Base-by-base conservation (phyloP, 2,888 invertebrate species). In the Andrena flavipes region DNA sequence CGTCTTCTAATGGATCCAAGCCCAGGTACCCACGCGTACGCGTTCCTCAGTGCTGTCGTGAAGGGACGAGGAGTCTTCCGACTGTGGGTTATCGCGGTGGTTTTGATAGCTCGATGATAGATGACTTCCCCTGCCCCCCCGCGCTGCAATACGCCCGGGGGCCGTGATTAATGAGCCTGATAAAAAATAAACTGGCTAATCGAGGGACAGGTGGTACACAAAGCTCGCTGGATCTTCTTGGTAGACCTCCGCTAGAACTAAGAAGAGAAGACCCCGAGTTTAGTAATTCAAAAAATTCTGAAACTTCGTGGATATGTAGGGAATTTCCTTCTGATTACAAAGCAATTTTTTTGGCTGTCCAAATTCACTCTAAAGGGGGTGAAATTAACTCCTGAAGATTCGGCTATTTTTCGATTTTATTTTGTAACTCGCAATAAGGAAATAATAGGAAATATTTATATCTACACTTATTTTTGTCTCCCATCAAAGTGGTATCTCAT, bases 101-200 rank as follows among this genome's bases (percentile, higher is more conserved):
- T 30, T 71, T 71, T 62, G 71, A 71, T 71, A 71, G 71, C 71
- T 20, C 5, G 16, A 71, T 71, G 71, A 71, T 71, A 6, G 63
- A 71, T 71, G 30, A 23, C 62, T 63, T 49, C 62, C 30, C n/a
- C 26, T 33, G 7, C 20, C 23, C 63, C 23, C 10, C 8, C 5
- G 20, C 26, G 7, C 42, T 62, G 10, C 26, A 29, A 60, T 20
- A 29, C 29, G 20, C 60, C 42, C 20, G 59, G 20, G 35, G n/a
- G 20, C 10, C 42, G 62, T 71, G 63, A 71, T 71, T 71, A 71
- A 71, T 49, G 30, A 16, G 13, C 7, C 2, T 1, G 29, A 70
- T 48, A n/a, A 59, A n/a, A 26, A 4, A 23, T 20, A 23, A 54
- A 26, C 56, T 23, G 56, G 56, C 56, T 56, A 23, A 56, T 56